phyloP scores from a whole-genome alignment of 2,888 invertebrate genomes.

The Dromius quadrimaculatus region DNA sequence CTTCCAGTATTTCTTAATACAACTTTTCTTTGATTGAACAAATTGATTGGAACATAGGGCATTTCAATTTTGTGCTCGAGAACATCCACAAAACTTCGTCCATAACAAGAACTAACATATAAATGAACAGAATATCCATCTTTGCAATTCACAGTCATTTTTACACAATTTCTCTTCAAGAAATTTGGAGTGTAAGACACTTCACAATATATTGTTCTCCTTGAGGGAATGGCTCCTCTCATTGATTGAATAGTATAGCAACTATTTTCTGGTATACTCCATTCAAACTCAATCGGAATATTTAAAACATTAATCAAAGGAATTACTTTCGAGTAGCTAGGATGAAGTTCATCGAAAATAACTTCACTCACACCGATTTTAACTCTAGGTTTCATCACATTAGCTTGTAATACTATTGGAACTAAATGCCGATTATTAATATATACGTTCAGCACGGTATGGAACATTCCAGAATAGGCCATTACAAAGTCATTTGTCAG shows the following conservation, averaged over 20 bases:
- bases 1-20: slow-evolving; percentile 52
- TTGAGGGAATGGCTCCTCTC: slow-evolving; percentile 69
- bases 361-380: slow-evolving; percentile 60
- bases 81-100: slow-evolving; percentile 56
- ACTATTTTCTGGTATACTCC: slow-evolving; percentile 68
- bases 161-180: slow-evolving; percentile 57
- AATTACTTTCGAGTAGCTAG: slow-evolving; percentile 66
- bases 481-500: slow-evolving; percentile 56
- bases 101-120: slow-evolving; percentile 54
- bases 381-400: slow-evolving; percentile 64
- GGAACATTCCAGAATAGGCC: slow-evolving; percentile 63
- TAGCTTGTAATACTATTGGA: slow-evolving; percentile 64
- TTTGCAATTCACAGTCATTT: slow-evolving; percentile 62
- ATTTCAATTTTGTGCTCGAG: slow-evolving; percentile 58
- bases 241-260: slow-evolving; percentile 69
- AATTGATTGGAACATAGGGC: slow-evolving; percentile 64
- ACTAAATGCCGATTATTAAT: slow-evolving; percentile 66
- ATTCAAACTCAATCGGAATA: slow-evolving; percentile 68
- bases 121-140: slow-evolving; percentile 59
- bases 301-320: slow-evolving; percentile 70
- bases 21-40: slow-evolving; percentile 55
- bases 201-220: slow-evolving; percentile 67
- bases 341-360: slow-evolving; percentile 61
- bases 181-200: slow-evolving; percentile 62
- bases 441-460: slow-evolving; percentile 63